Conservation (phyloP, 2,113 vertebrate species). For the Gambusia affinis region DNA sequence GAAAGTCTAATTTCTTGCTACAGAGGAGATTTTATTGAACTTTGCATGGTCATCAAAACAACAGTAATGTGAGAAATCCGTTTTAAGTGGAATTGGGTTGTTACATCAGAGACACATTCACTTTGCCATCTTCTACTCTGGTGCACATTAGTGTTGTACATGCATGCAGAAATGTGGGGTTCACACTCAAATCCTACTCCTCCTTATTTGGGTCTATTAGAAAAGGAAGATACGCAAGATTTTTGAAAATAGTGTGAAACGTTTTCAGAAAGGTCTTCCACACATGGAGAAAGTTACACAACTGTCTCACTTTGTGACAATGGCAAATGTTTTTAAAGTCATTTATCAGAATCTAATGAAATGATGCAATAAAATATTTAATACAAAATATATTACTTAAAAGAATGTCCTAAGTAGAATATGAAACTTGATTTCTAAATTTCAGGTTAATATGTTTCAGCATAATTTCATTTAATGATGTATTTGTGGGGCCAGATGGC, state of each 20-base stretch:
- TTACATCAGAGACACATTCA: not conserved
- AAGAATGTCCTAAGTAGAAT: slow-evolving; percentile 42
- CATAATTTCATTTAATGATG: not conserved
- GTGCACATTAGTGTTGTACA: not conserved
- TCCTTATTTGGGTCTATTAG: not conserved
- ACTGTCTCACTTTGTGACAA: no score
- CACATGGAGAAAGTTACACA: no score
- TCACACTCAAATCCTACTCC: not conserved
- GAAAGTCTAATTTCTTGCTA: slow-evolving; percentile 57
- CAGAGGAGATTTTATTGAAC: slow-evolving; percentile 49
- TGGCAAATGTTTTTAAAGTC: slow-evolving; percentile 21
- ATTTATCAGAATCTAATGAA: slow-evolving; percentile 40
- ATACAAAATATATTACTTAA: slow-evolving; percentile 46
- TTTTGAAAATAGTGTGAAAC: not conserved
- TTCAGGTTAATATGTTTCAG: not conserved
- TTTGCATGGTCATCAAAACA: slow-evolving; percentile 25
- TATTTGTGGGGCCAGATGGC: slow-evolving; percentile 82
- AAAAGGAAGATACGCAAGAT: not conserved
- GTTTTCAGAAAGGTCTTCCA: not conserved
- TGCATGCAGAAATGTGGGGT: not conserved
- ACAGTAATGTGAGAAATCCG: slow-evolving; percentile 22
- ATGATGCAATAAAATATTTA: slow-evolving; percentile 31
- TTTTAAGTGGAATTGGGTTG: slow-evolving; percentile 14
- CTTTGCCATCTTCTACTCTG: slow-evolving; percentile 6
- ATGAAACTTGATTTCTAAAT: slow-evolving; percentile 48